Base-by-base conservation (phyloP, 2,888 invertebrate genomes). In the Chromoteleia sp. region DNA sequence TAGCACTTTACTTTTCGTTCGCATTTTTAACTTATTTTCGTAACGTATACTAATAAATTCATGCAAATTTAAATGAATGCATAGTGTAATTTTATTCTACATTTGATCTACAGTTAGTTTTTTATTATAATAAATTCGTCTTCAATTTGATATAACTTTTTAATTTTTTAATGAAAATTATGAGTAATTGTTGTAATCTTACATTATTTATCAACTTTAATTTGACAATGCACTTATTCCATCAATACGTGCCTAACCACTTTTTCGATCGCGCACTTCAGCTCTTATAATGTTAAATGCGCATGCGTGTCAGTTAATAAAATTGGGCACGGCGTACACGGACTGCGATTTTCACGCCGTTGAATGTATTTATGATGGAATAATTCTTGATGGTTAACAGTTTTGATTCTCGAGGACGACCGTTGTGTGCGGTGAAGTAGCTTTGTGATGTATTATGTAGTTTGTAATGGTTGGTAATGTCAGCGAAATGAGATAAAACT, bases 291-390 rank as follows among this genome's bases (percentile, higher is more conserved):
- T 65, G 48, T 36, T 65, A 10, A 50, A 14, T n/a, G 17, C n/a
- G 14, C 50, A 50, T 48, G 70, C 45, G 15, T 30, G 67, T 21
- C 33, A 70, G 70, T 70, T 59, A 70, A 70, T 70, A 59, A 70
- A 70, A 70, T 50, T 50, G 36, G 36, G 17, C 21, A 14, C 41
- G 19, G 30, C 1, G 52, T 29, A 52, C 8, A 67, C 41, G 12
- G 30, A 25, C 48, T 58, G 56, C 58, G 43, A 70, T 70, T 70
- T 70, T 70, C 70, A 70, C 70, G 48, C 58, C 70, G 39, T 58
- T 70, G 48, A 70, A 58, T 70, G 58, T 48, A 70, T 70, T 70
- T 58, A 70, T 70, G 70, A 70, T 58, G 58, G 58, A 70, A 70
- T 58, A 58, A 70, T 70, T 70, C 54, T 39, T 65, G 39, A 50